phyloP scores from a whole-genome alignment of 2,113 vertebrate genomes.

The Gopherus flavomarginatus region DNA sequence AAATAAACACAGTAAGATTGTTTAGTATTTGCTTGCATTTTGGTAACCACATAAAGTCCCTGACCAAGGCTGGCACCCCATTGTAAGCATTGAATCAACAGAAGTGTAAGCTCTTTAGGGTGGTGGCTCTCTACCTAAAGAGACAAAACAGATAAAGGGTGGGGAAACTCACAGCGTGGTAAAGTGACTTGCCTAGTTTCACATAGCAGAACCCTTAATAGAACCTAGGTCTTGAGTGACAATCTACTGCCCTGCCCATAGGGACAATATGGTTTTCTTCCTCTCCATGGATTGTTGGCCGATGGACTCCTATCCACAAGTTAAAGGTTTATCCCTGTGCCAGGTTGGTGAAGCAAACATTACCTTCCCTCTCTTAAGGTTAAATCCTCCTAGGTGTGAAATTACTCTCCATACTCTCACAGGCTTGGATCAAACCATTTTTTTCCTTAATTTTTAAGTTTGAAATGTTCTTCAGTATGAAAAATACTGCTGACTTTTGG shows the following conservation, averaged over 20 bases:
- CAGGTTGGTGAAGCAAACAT: background rate
- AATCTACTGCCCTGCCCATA: background rate
- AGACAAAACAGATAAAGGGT: background rate
- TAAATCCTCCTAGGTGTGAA: background rate
- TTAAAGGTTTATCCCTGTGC: background rate
- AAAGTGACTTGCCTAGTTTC: background rate
- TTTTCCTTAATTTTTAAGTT: background rate
- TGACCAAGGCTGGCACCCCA: background rate
- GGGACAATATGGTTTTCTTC: background rate
- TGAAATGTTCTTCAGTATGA: background rate
- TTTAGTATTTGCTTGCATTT: background rate
- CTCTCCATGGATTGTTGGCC: background rate
- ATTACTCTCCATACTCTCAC: rapidly evolving
- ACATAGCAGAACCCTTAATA: background rate
- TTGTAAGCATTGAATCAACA: background rate
- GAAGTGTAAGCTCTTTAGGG: background rate
- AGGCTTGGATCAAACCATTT: background rate
- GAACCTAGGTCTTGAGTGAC: background rate
- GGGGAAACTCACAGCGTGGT: background rate
- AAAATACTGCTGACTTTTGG: background rate
- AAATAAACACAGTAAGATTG: background rate
- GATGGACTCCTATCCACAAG: background rate
- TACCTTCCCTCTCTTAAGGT: background rate
- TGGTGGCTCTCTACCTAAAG: background rate
- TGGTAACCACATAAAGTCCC: background rate